Percentiles rank a stretch among this genome's conserved stretches.
Conservation (phyloP, 2,113 vertebrate species). For the Speoplatyrhinus poulsoni region DNA sequence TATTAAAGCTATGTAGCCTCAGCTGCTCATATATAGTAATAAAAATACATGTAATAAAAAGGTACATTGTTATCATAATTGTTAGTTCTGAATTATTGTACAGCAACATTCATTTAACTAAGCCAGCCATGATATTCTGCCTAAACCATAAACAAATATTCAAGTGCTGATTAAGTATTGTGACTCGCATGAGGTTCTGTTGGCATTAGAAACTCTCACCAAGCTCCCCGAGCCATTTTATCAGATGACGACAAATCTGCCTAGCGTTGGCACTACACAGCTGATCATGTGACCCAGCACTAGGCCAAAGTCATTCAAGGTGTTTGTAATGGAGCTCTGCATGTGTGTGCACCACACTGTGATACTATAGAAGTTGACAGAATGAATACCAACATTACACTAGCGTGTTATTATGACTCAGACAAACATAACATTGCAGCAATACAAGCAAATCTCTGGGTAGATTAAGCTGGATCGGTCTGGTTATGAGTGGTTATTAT, state of each 20-base stretch:
- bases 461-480: constrained; percentile 38
- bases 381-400: not conserved
- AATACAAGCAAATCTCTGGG: not conserved
- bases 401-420: not conserved
- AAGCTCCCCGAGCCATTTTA: constrained; percentile 19
- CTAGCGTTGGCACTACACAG: not conserved
- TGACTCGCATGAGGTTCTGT: too few relatives aligned
- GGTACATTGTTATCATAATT: not conserved
- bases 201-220: not conserved
- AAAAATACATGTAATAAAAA: too few relatives aligned
- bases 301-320: not conserved
- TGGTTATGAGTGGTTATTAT: constrained; percentile 14
- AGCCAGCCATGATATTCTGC: too few relatives aligned
- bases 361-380: not conserved
- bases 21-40: not conserved
- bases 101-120: not conserved
- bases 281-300: constrained; percentile 37
- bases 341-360: not conserved
- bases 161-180: too few relatives aligned
- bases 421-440: not conserved
- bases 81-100: not conserved
- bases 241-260: constrained; percentile 40
- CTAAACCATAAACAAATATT: too few relatives aligned
- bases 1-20: constrained; percentile 2
- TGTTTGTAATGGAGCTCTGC: not conserved